Evolutionary conservation across 2,888 invertebrate genomes (phyloP).

Genomic region (Chaitophorus viminalis): DNA sequence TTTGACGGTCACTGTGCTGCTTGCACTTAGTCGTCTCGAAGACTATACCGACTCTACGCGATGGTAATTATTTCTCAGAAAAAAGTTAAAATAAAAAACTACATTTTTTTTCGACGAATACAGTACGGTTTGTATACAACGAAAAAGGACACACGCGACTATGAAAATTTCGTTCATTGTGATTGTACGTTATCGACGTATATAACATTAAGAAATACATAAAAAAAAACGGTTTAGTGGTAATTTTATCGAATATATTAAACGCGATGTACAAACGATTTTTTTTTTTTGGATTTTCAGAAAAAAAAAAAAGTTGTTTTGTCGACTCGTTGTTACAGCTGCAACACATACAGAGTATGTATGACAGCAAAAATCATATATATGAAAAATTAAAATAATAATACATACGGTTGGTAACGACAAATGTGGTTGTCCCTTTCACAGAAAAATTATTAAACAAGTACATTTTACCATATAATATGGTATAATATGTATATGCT

Average conservation of each 20-base stretch:
- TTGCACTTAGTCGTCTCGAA: neutral
- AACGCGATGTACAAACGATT: neutral
- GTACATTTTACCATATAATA: conserved; percentile 1
- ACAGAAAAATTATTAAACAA: neutral
- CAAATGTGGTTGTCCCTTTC: conserved; percentile 32
- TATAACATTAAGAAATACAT: neutral
- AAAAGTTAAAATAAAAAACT: conserved; percentile 24
- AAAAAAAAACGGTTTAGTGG: neutral
- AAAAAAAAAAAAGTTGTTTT: neutral
- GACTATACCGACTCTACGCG: neutral
- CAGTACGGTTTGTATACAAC: neutral
- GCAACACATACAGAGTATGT: neutral
- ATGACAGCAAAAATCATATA: neutral
- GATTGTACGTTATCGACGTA: neutral
- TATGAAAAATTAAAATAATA: neutral
- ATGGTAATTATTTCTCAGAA: conserved; percentile 35
- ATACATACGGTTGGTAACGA: conserved; percentile 30
- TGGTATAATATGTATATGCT: neutral
- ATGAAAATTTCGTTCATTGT: neutral
- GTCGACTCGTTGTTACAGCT: neutral
- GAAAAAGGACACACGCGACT: neutral
- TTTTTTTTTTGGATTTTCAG: neutral
- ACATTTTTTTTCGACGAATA: neutral
- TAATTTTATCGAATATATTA: neutral
- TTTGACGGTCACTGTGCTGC: conserved; percentile 19